Evolutionary conservation across 1,140 invertebrate species (phyloP).

Genomic region (Drosophila lini): DNA sequence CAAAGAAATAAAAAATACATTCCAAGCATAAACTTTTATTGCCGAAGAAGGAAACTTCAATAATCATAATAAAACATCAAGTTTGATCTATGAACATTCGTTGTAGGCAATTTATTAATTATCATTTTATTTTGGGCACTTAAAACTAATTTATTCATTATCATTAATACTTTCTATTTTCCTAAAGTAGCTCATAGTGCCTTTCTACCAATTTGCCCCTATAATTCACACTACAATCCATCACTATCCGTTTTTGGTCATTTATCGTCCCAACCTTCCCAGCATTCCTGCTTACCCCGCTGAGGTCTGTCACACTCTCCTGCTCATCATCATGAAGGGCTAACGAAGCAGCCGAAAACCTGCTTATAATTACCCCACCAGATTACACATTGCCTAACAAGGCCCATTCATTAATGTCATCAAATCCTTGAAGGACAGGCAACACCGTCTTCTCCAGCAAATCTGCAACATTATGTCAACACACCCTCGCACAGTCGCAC

Average conservation of each 20-base stretch:
- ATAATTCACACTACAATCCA: conserved; percentile 15
- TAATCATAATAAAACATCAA: background rate
- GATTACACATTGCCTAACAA: conserved; percentile 72
- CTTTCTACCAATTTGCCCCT: background rate
- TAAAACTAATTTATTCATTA: background rate
- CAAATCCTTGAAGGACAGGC: conserved; percentile 59
- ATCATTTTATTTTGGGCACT: background rate
- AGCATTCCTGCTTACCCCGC: background rate
- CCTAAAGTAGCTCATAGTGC: too few relatives aligned
- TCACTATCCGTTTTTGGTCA: conserved; percentile 21
- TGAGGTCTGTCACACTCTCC: background rate
- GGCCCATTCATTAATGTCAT: conserved; percentile 77
- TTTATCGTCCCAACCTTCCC: conserved; percentile 23
- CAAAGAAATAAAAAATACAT: too few relatives aligned
- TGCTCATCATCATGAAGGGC: conserved; percentile 12
- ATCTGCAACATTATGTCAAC: conserved; percentile 75
- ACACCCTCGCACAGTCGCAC: conserved; percentile 43
- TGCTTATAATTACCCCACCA: conserved; percentile 71
- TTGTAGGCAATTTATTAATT: background rate
- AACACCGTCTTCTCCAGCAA: conserved; percentile 47
- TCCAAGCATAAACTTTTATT: too few relatives aligned
- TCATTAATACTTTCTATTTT: background rate
- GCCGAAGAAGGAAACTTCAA: too few relatives aligned
- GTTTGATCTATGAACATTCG: background rate
- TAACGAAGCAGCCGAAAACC: conserved; percentile 42